Evolutionary conservation across 30 jellyfish, hydroid and myxozoan genomes (phyloP), one percentile per base, ranked within the genome.

Genomic region (Aurelia sp.): DNA sequence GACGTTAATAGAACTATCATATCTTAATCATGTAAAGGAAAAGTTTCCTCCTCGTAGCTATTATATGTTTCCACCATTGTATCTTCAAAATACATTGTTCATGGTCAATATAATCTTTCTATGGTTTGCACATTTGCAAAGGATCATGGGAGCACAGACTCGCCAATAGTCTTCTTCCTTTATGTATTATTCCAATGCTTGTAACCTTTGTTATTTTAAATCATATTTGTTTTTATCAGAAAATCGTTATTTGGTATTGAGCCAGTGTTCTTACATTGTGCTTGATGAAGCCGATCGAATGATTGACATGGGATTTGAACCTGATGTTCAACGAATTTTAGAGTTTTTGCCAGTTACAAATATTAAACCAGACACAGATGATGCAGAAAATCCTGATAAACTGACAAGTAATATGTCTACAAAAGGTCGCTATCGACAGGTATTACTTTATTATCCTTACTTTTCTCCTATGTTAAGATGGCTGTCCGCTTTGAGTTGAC

Each of bases 261-360:
- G 91, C 23, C 99, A 95, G 66, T 95, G 99, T 72, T 95, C 99
- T 6, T 95, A 95, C 85, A 90, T 90, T 71, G 99, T 95, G 13
- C 87, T 95, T 76, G 99, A 95, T 82, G 99, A 95, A 61, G 99
- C 99, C 0, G 99, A 95, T 80, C 91, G 99, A 16, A 95, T 95
- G 99, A 95, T 95, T 68, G 99, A 95, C 82, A 95, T 95, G 99
- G 99, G 99, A 47, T 95, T 95, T 82, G 99, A 95, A 66, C 98
- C 97, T 11, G 98, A 90, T 50, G 97, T 95, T 11, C 99, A 95
- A 78, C 80, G 92, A 48, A 90, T 95, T 22, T 65, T 95, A 57
- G 99, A 95, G 70, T 91, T 84, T 76, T 62, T 95, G 17, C 99
- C 99, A 1, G 96, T 89, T 53, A 74, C 97, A 3, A 95, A 95